Conservation (phyloP, 1,140 invertebrate species). For the Thalassaphorura encarpata region DNA sequence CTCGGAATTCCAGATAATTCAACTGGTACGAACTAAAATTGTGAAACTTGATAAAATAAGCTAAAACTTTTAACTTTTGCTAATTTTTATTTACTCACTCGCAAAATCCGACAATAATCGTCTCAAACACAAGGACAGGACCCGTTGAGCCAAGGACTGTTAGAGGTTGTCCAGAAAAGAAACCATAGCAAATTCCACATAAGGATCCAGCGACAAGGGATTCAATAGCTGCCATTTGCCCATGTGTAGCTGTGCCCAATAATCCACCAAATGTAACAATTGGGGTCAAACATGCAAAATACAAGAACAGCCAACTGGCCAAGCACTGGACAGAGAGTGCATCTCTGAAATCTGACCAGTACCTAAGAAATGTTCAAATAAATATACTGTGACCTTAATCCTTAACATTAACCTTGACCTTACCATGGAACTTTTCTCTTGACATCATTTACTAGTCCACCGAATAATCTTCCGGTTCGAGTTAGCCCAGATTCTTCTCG, state of each 20-base stretch:
- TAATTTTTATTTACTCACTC: slow-evolving; percentile 30
- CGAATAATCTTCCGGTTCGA: slow-evolving; percentile 34
- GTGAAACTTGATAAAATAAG: not conserved
- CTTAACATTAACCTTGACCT: not conserved
- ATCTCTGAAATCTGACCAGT: slow-evolving; percentile 39
- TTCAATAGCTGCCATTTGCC: slow-evolving; percentile 39
- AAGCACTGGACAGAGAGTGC: slow-evolving; percentile 39
- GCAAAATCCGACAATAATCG: slow-evolving; percentile 39
- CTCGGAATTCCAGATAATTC: slow-evolving; percentile 37
- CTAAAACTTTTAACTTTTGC: not conserved
- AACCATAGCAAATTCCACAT: slow-evolving; percentile 39
- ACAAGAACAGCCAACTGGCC: slow-evolving; percentile 40
- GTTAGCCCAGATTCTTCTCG: slow-evolving; percentile 28
- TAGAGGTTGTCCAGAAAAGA: slow-evolving; percentile 43
- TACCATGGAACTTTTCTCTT: slow-evolving; percentile 36
- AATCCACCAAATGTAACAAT: slow-evolving; percentile 43
- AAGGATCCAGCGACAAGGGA: slow-evolving; percentile 39
- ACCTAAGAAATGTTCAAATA: slow-evolving; percentile 25
- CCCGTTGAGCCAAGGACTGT: slow-evolving; percentile 42
- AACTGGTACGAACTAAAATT: slow-evolving; percentile 33
- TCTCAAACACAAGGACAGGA: slow-evolving; percentile 42
- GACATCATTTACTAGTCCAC: slow-evolving; percentile 39
- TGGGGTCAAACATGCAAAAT: slow-evolving; percentile 41
- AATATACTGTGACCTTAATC: not conserved
- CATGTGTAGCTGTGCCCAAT: slow-evolving; percentile 37